Evolutionary conservation across 2,113 vertebrate species (phyloP).

Genomic region (Typhlomys cinereus): DNA sequence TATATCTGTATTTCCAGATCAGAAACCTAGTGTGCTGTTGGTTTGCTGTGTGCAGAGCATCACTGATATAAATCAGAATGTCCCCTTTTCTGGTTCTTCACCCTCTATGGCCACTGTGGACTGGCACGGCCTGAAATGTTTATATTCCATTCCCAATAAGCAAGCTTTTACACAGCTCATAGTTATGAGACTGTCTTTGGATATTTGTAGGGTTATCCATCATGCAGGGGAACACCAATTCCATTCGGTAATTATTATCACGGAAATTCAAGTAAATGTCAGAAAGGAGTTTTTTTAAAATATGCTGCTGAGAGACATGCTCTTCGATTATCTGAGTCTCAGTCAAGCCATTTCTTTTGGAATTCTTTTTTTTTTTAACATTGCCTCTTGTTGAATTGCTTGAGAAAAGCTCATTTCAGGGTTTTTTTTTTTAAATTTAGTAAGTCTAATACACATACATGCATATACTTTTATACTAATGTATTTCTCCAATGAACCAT

Average conservation of each 20-base stretch:
- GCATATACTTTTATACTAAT: background rate
- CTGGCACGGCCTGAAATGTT: conserved; percentile 23
- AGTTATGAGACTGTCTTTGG: conserved; percentile 57
- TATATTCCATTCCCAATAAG: conserved; percentile 43
- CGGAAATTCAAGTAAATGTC: conserved; percentile 52
- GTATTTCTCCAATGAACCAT: background rate
- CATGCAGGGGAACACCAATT: conserved; percentile 15
- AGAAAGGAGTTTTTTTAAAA: conserved; percentile 13
- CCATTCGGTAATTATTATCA: conserved; percentile 58
- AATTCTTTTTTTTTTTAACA: conserved; percentile 10
- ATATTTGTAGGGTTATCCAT: conserved; percentile 48
- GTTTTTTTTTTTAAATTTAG: background rate
- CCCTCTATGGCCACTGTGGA: background rate
- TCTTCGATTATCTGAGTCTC: conserved; percentile 43
- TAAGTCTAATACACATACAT: background rate
- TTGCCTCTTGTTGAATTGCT: conserved; percentile 1
- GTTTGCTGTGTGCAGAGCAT: conserved; percentile 11
- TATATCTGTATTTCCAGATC: conserved; percentile 40
- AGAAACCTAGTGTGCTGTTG: background rate
- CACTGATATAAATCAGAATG: conserved; percentile 17
- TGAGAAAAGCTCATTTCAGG: background rate
- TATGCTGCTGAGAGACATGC: background rate
- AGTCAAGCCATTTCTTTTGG: background rate
- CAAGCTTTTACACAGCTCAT: conserved; percentile 30
- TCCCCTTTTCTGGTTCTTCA: background rate